phyloP scores from a whole-genome alignment of 2,113 vertebrate species.

The Takifugu bimaculatus region DNA sequence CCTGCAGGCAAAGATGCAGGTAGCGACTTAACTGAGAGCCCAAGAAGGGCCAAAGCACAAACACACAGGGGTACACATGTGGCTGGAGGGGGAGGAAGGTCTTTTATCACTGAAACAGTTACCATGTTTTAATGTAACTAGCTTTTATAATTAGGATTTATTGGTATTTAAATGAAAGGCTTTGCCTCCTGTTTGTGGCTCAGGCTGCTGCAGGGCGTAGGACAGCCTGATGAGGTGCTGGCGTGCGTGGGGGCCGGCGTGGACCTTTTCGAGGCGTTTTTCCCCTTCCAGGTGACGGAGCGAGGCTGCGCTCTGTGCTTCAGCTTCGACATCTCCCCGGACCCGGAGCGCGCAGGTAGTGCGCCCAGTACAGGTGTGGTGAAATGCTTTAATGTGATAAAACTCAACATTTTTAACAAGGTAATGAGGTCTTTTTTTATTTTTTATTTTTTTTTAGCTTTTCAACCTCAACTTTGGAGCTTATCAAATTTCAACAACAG shows the following conservation, averaged over 20 bases:
- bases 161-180: not conserved
- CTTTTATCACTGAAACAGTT: not conserved
- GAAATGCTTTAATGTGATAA: not conserved
- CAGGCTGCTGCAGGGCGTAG: slow-evolving; percentile 88
- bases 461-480: no score
- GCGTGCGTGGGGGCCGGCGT: slow-evolving; percentile 87
- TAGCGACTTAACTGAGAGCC: slow-evolving; percentile 22
- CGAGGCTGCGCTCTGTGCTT: slow-evolving; percentile 88
- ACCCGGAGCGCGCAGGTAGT: slow-evolving; percentile 83
- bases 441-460: not conserved
- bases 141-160: not conserved
- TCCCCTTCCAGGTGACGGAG: slow-evolving; percentile 91
- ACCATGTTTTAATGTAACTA: not conserved
- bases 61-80: slow-evolving; percentile 7
- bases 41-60: not conserved
- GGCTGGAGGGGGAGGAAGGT: not conserved
- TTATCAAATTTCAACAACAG: no score
- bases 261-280: slow-evolving; percentile 94
- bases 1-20: slow-evolving; percentile 32
- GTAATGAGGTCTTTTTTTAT: not conserved
- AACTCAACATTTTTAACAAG: not conserved
- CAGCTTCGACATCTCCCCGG: slow-evolving; percentile 69
- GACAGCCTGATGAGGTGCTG: slow-evolving; percentile 88
- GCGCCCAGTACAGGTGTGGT: slow-evolving; percentile 61
- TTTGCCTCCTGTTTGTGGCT: not conserved